These are phyloP conservation scores for Rhipidura dahli DNA, from an alignment of 2,113 vertebrate genomes.

Conservation along the genomic window DNA sequence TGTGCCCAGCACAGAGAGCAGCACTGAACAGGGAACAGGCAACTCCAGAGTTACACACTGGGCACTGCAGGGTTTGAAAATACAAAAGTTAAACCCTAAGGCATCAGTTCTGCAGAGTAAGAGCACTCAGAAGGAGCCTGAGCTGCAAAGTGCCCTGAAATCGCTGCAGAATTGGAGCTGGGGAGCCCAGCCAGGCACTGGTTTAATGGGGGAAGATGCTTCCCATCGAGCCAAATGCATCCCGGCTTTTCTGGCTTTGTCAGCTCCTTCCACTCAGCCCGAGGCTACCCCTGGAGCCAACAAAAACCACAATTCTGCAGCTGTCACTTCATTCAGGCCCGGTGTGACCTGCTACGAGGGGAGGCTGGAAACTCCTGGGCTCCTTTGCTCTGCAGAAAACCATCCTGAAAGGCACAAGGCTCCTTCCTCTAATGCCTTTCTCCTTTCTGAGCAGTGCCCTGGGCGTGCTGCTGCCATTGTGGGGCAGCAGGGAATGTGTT, in stretches of 20 bases:
- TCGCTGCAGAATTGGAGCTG: not conserved
- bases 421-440: not conserved
- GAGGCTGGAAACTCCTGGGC: not conserved
- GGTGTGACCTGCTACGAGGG: not conserved
- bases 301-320: not conserved
- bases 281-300: not conserved
- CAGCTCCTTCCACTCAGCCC: not conserved
- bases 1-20: too few species aligned
- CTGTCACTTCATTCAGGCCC: not conserved
- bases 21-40: too few species aligned
- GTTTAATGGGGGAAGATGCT: not conserved
- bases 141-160: not conserved
- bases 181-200: fast-evolving
- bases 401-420: not conserved
- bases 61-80: too few species aligned
- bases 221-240: not conserved
- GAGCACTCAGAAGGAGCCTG: fast-evolving
- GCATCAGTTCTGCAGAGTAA: not conserved
- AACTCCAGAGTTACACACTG: too few species aligned
- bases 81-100: too few species aligned
- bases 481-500: not conserved
- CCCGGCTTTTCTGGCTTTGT: not conserved
- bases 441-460: not conserved
- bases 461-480: not conserved
- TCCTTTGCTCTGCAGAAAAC: not conserved